Base-by-base conservation (phyloP, 2,888 invertebrate genomes). In the Chrysolina americana region DNA sequence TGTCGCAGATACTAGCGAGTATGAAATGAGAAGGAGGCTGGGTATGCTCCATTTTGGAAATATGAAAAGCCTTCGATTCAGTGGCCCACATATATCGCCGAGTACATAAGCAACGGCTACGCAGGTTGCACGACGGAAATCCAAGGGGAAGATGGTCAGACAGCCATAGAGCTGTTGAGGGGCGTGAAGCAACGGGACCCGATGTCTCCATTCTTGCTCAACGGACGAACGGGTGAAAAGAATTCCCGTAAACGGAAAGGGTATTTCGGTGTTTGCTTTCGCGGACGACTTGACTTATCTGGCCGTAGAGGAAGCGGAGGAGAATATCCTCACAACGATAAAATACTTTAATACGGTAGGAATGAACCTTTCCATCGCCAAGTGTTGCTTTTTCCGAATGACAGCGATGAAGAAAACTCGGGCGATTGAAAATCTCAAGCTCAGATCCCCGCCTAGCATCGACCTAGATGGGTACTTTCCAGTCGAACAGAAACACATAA, bases 11-110 rank as follows among this genome's bases (percentile, higher is more conserved):
- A 75, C 76, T 81, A 77, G 76, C 79, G 76, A 76, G 74, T 77
- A 72, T 80, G 78, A 71, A 68, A 65, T 15, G 21, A n/a, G 50
- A 44, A n/a, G n/a, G 28, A 74, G 28, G 83, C 74, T 79, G 87
- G 50, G 86, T 84, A 53, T 83, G 85, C 17, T 28, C 48, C 6
- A 66, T 72, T 11, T 78, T 89, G 21, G 88, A 89, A 78, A 85
- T 89, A 41, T 82, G 86, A 11, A 89, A 88, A 79, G 89, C 88
- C 5, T 89, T 87, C 77, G 88, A 88, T 75, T 85, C 82, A 0
- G 73, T 82, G 6, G 81, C 82, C 15, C 82, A 86, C 79, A 11
- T 9, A 71, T 0, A 65, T 81, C 0, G 73, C 73, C 80, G 80
- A 41, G 73, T 72, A 66, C 48, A 62, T 72, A 2, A 21, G 41